Evolutionary conservation across 64 coral and sea anemone genomes (phyloP).

Genomic region (Anthopleura sola): DNA sequence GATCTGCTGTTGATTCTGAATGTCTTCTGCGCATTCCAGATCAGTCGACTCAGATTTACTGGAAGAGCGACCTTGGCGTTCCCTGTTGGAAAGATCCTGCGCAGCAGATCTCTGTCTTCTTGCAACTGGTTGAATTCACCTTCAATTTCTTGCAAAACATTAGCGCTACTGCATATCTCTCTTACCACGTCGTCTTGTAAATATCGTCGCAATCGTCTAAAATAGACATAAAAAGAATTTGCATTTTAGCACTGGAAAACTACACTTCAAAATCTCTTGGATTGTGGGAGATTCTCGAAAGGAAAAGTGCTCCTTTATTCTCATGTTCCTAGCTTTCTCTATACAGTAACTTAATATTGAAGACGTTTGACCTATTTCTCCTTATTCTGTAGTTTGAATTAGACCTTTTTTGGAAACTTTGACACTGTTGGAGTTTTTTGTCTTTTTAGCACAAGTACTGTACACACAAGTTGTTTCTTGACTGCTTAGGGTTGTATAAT

Average conservation of each 20-base stretch:
- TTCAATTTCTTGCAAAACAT: conserved; percentile 82
- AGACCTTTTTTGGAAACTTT: too few relatives aligned
- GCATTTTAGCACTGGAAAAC: neutral
- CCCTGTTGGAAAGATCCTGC: conserved; percentile 86
- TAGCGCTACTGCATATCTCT: conserved; percentile 81
- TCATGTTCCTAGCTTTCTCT: too few relatives aligned
- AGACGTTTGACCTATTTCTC: too few relatives aligned
- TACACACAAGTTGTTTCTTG: too few relatives aligned
- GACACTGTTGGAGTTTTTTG: too few relatives aligned
- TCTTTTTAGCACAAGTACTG: too few relatives aligned
- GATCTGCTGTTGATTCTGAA: conserved; percentile 87
- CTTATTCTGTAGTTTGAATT: too few relatives aligned
- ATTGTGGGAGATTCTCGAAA: too few relatives aligned
- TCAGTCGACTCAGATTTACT: conserved; percentile 87
- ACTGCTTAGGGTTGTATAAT: too few relatives aligned
- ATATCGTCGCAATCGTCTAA: conserved; percentile 70
- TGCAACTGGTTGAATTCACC: conserved; percentile 65
- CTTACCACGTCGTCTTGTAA: conserved; percentile 93
- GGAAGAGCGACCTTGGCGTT: conserved; percentile 97
- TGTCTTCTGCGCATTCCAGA: conserved; percentile 99
- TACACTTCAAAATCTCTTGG: neutral
- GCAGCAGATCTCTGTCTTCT: conserved; percentile 83
- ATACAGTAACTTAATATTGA: too few relatives aligned
- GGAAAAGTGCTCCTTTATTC: too few relatives aligned
- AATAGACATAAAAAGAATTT: neutral